Base-by-base conservation (phyloP, 2,888 invertebrate species). In the Lottia scabra region DNA sequence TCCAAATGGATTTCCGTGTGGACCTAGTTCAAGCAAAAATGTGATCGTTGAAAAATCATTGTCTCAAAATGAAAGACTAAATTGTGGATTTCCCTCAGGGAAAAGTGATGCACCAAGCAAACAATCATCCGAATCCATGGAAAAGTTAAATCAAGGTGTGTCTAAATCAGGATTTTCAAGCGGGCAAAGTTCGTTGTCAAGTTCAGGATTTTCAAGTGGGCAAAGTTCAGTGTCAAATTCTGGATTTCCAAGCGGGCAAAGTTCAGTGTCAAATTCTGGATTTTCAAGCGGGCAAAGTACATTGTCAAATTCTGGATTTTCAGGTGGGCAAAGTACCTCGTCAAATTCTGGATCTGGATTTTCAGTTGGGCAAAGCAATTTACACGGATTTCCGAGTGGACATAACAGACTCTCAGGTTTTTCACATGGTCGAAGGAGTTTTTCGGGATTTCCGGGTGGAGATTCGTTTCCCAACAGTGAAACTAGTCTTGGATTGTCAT, bases 181-280 rank as follows among this genome's bases (percentile, higher is more conserved):
- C 10, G 38, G 38, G 10, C 38, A 38, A 38, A 56, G 19, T 56
- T 16, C 56, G 0, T 56, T 19, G n/a, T 56, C 56, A 19, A 56
- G 12, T 15, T 56, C 68, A 1, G 68, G 68, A 19, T 69, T 69
- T 45, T 56, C 68, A 0, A 44, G 68, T 45, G 68, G 68, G 15
- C 63, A 69, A 16, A 69, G 44, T 16, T 44, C 56, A 10, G 5
- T 56, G 23, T 56, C 56, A 8, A 56, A 4, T 19, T 56, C 56
- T 19, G 56, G 56, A 23, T 23, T 56, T 56, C 56, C 56, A 8
- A 56, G 56, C 10, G 56, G 56, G 13, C 23, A 19, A 19, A 56
- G 56, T 56, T 23, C 56, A 10, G 5, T 56, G 56, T 56, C 56
- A 4, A 56, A 56, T 15, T 56, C 56, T 0, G 56, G 56, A 2